Evolutionary conservation across 23 tunicate species (phyloP).

Genomic region (Oikopleura vanhoeffeni): DNA sequence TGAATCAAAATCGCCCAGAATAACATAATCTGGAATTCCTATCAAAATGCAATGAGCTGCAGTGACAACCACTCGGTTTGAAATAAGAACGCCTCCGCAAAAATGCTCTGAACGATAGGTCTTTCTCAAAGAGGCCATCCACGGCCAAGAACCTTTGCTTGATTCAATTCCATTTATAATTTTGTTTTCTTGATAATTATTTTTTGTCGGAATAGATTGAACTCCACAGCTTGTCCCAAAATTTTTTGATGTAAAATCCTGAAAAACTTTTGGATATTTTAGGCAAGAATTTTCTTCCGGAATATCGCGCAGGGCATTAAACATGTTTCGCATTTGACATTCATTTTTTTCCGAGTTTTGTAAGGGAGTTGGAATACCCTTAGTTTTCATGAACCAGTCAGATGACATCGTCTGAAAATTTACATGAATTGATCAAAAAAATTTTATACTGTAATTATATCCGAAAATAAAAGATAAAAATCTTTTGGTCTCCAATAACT

Average conservation of each 20-base stretch:
- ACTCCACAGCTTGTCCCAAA: neutral
- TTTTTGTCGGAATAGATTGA: neutral
- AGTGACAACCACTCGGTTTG: neutral
- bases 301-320: neutral
- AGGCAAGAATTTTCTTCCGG: neutral
- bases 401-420: too few relatives aligned
- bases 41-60: neutral
- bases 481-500: too few relatives aligned
- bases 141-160: neutral
- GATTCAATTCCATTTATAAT: neutral
- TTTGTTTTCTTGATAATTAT: neutral
- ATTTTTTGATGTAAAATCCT: neutral
- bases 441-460: too few relatives aligned
- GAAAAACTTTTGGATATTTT: neutral
- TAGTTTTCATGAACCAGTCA: too few relatives aligned
- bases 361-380: neutral
- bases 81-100: constrained; percentile 1
- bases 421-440: too few relatives aligned
- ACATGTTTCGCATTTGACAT: neutral
- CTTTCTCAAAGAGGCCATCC: neutral
- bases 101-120: neutral
- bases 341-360: neutral
- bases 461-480: too few relatives aligned
- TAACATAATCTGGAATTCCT: neutral
- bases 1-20: neutral